A percentile compares a stretch with the other conserved stretches of the same genome.
phyloP scores from a whole-genome alignment of 2,797 vertebrate species.

The Phrynocephalus forsythii region DNA sequence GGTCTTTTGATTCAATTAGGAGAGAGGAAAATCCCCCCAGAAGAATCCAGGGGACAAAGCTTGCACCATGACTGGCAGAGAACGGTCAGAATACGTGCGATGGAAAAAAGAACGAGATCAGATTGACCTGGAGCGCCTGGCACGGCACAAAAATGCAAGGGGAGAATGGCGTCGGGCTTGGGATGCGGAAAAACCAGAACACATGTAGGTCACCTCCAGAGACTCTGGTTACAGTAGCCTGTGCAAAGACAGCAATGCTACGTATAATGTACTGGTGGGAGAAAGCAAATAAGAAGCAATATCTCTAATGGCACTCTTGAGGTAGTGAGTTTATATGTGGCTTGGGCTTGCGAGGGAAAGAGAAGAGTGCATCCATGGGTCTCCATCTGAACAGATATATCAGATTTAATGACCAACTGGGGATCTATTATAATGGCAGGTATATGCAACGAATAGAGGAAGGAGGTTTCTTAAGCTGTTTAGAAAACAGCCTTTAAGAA shows the following conservation, averaged over 20 bases:
- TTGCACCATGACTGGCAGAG: slow-evolving; percentile 80
- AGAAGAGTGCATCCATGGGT: not conserved
- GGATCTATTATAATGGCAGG: not conserved
- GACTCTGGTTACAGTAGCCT: slow-evolving; percentile 30
- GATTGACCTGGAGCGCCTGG: slow-evolving; percentile 92
- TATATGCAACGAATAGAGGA: not conserved
- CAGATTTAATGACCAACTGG: slow-evolving; percentile 7
- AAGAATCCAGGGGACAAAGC: slow-evolving; percentile 76
- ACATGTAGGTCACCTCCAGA: slow-evolving; percentile 83
- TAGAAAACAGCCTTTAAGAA: slow-evolving; percentile 4
- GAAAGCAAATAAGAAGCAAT: slow-evolving; percentile 23
- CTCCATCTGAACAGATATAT: not conserved
- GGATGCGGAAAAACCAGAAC: slow-evolving; percentile 93
- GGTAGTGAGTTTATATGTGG: not conserved
- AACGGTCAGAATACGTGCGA: slow-evolving; percentile 86
- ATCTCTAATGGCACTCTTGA: not conserved
- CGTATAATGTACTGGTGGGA: slow-evolving; percentile 1
- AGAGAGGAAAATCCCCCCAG: slow-evolving; percentile 59
- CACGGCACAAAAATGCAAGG: slow-evolving; percentile 92
- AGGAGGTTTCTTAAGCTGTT: slow-evolving; percentile 26
- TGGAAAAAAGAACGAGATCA: slow-evolving; percentile 96
- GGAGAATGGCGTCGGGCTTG: slow-evolving; percentile 97
- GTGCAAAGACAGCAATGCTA: not conserved
- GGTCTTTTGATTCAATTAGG: slow-evolving; percentile 58
- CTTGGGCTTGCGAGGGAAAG: slow-evolving; percentile 3